phyloP scores from a whole-genome alignment of 2,888 invertebrate species.

The Globia sparganii region DNA sequence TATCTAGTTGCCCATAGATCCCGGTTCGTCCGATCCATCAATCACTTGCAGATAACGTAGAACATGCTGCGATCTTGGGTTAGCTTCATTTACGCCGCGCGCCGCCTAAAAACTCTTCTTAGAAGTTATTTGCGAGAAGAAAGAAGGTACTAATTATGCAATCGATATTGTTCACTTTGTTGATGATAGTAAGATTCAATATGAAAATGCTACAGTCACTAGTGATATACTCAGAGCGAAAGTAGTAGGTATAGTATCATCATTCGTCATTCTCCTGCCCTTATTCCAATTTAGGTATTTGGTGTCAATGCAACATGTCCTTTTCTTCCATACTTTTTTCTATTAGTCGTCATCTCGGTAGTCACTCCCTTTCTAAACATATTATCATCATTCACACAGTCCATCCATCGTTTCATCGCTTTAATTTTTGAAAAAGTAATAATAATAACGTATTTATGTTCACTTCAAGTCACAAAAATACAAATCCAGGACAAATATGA shows the following conservation, averaged over 20 bases:
- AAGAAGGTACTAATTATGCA: constrained; percentile 4
- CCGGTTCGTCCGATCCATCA: constrained; percentile 34
- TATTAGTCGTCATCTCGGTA: too few species aligned
- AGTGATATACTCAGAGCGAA: neutral
- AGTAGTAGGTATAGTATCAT: neutral
- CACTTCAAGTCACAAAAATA: neutral
- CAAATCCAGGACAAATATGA: too few species aligned
- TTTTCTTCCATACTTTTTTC: too few species aligned
- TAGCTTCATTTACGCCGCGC: constrained; percentile 32
- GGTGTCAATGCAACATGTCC: too few species aligned
- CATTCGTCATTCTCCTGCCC: neutral
- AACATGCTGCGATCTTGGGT: constrained; percentile 36
- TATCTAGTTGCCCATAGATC: constrained; percentile 36
- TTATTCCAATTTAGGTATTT: too few species aligned
- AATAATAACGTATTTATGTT: neutral
- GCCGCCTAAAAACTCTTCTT: constrained; percentile 8
- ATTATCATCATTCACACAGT: too few species aligned
- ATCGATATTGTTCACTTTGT: neutral
- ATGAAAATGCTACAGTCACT: neutral
- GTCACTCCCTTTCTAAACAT: too few species aligned
- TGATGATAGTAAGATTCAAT: neutral
- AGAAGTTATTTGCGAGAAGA: constrained; percentile 3
- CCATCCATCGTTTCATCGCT: too few species aligned
- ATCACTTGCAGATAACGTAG: constrained; percentile 56
- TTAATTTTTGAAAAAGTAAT: neutral